Evolutionary conservation across 2,888 invertebrate genomes (phyloP), one percentile per base, ranked within the genome.

Genomic region (Dryobota labecula): DNA sequence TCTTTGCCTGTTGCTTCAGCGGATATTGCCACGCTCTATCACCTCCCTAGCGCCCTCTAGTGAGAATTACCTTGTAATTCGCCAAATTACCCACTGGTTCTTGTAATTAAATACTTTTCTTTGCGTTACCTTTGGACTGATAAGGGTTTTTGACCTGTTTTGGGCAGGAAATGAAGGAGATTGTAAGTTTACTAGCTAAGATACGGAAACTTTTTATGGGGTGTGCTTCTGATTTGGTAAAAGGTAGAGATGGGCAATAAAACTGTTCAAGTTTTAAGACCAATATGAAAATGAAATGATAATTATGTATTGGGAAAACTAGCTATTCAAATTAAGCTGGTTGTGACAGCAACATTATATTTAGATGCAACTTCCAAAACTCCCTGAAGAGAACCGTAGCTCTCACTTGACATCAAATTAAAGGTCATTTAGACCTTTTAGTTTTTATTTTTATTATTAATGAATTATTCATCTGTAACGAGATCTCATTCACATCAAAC

Each of bases 41-140:
- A 88, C 87, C 81, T 81, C 87, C 86, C 77, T 76, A 84, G 89
- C 89, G 89, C 92, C 91, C 93, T 91, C 91, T 91, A 88, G 84
- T 89, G 92, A 90, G 93, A 93, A 94, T 93, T 90, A 92, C 93
- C 91, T 92, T 93, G 94, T 94, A 94, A 94, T 93, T 92, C 94
- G 90, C 88, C 91, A 94, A 95, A 95, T 95, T 95, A 94, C 93
- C 90, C 90, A 85, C 88, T 84, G 89, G 89, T 90, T 89, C 90
- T 90, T 84, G 91, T 94, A 95, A 94, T 95, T 95, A 95, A 93
- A 94, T 92, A 90, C 91, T 93, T 92, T 89, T 78, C 86, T 82
- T 83, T 73, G 63, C 65, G 30, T 80, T 80, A 78, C 73, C 51
- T 76, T 76, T 49, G 41, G 27, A 64, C 81, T 63, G 82, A 84